Percentiles rank a stretch among this genome's conserved stretches.
Evolutionary conservation across 2,888 invertebrate species (phyloP).

Genomic region (Augochlorella aurata): DNA sequence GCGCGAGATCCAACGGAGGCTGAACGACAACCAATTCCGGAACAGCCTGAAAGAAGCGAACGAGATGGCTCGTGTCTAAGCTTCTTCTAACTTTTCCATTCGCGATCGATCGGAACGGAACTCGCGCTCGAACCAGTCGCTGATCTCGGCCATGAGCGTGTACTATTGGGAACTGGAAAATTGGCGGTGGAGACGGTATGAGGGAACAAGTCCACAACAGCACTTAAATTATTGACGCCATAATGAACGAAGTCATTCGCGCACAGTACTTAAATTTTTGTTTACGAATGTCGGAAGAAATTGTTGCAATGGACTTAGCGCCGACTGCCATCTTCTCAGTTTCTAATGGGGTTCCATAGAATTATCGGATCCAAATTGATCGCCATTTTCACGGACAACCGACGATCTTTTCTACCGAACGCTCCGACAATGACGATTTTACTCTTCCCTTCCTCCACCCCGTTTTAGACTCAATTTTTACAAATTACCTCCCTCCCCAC

Average conservation of each 20-base stretch:
- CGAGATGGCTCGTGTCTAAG: neutral
- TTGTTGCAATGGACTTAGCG: neutral
- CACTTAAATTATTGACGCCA: too few species aligned
- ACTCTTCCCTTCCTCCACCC: neutral
- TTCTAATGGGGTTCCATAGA: neutral
- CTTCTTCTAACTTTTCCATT: neutral
- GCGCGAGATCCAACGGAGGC: conserved; percentile 20
- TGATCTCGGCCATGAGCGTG: neutral
- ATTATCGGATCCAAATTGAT: neutral
- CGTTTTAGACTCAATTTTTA: conserved; percentile 34
- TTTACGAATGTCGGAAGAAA: neutral
- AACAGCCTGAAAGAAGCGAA: neutral
- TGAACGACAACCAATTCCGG: neutral
- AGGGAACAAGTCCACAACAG: neutral
- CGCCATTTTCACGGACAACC: conserved; percentile 28
- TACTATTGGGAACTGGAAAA: neutral
- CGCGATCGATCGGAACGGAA: neutral
- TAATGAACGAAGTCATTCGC: too few species aligned
- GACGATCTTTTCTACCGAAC: conserved; percentile 27
- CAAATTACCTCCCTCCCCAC: conserved; percentile 3
- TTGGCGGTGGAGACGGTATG: neutral
- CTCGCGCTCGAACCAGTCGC: too few species aligned
- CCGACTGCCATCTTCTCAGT: neutral
- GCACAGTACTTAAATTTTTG: neutral
- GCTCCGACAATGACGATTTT: conserved; percentile 23